These are phyloP conservation scores for Sphaerophoria rueppellii DNA, from an alignment of 2,888 invertebrate species.

Conservation along the genomic window DNA sequence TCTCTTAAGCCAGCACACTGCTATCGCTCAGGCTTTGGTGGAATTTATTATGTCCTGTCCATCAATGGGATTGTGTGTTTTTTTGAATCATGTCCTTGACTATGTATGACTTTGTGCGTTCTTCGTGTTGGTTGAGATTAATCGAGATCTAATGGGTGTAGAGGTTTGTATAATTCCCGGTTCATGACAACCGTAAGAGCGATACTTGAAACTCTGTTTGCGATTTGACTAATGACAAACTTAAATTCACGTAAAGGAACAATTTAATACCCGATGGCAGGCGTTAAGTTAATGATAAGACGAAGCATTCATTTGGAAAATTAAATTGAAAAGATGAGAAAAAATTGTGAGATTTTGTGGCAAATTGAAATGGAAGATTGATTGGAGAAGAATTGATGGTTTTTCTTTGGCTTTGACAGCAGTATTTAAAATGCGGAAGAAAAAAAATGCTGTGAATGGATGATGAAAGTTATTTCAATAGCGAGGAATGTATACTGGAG, in stretches of 20 bases:
- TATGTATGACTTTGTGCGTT: neutral
- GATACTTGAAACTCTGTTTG: neutral
- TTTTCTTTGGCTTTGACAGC: too few species aligned
- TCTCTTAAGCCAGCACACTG: slow-evolving; percentile 22
- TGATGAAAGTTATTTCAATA: too few species aligned
- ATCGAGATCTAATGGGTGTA: slow-evolving; percentile 38
- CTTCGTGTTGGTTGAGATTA: slow-evolving; percentile 49
- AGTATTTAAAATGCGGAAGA: too few species aligned
- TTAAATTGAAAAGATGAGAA: slow-evolving; percentile 13
- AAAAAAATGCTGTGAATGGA: too few species aligned
- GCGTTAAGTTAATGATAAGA: slow-evolving; percentile 21
- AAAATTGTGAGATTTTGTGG: neutral
- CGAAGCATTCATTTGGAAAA: slow-evolving; percentile 17
- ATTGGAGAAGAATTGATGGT: neutral
- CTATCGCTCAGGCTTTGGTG: slow-evolving; percentile 33
- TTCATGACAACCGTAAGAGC: slow-evolving; percentile 34
- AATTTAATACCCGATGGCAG: slow-evolving; percentile 32
- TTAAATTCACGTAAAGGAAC: slow-evolving; percentile 1
- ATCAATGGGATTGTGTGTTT: slow-evolving; percentile 19
- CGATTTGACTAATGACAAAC: slow-evolving; percentile 30
- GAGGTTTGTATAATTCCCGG: slow-evolving; percentile 24
- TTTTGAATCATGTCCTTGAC: neutral
- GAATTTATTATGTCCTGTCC: slow-evolving; percentile 38
- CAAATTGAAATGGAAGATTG: slow-evolving; percentile 1
- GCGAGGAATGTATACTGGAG: too few species aligned